Evolutionary conservation across 2,113 vertebrate genomes (phyloP).

Genomic region (Urocitellus parryii): DNA sequence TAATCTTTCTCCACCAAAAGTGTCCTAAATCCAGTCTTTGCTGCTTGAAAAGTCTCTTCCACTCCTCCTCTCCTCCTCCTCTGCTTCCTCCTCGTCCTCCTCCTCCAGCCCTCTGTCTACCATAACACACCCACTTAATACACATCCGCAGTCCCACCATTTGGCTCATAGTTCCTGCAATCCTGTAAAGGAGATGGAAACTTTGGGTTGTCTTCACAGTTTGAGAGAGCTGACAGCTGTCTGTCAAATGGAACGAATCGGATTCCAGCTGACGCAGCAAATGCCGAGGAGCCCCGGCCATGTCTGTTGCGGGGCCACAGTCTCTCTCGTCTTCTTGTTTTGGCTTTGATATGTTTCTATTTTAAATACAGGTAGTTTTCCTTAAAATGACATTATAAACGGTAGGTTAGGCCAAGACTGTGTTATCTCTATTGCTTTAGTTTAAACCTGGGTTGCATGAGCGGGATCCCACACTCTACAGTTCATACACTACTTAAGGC

Average conservation of each 20-base stretch:
- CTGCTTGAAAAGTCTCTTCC: constrained; percentile 46
- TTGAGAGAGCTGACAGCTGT: constrained; percentile 77
- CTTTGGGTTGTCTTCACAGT: constrained; percentile 87
- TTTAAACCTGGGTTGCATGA: constrained; percentile 78
- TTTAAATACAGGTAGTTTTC: constrained; percentile 86
- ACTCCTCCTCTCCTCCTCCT: neutral
- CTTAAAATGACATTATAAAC: constrained; percentile 76
- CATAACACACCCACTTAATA: constrained; percentile 74
- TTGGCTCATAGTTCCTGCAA: constrained; percentile 83
- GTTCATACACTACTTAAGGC: constrained; percentile 80
- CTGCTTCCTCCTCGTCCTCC: neutral
- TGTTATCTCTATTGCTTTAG: constrained; percentile 81
- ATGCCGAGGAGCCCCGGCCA: constrained; percentile 16
- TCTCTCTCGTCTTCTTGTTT: neutral
- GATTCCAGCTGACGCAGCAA: constrained; percentile 59
- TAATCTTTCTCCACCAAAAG: constrained; percentile 79
- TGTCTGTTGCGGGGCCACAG: neutral
- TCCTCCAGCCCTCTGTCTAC: constrained; percentile 72
- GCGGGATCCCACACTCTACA: constrained; percentile 78
- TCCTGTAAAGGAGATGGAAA: constrained; percentile 81
- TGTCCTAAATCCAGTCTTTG: constrained; percentile 73
- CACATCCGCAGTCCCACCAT: constrained; percentile 84
- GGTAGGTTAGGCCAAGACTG: constrained; percentile 79
- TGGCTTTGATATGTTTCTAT: constrained; percentile 81
- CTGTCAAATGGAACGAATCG: constrained; percentile 40